Evolutionary conservation across 2,113 vertebrate species (phyloP).

Genomic region (Gnathochromis pfefferi): DNA sequence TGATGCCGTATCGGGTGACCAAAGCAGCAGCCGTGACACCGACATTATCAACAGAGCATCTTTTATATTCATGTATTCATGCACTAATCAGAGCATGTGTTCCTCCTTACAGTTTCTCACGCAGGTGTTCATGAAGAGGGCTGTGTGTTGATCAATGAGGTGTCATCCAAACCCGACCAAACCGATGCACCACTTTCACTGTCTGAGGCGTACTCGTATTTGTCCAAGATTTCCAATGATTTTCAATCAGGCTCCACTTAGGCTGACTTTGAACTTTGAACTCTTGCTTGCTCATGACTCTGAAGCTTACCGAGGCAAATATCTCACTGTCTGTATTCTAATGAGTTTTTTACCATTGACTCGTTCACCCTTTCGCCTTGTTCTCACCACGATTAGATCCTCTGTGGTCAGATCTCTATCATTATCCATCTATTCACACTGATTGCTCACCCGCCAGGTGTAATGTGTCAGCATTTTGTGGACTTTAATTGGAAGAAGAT

Average conservation of each 20-base stretch:
- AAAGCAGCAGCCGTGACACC: background rate
- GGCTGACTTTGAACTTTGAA: conserved; percentile 70
- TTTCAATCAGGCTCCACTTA: conserved; percentile 54
- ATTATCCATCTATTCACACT: conserved; percentile 51
- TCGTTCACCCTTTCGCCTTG: conserved; percentile 54
- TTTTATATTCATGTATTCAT: conserved; percentile 20
- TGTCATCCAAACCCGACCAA: background rate
- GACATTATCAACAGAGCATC: background rate
- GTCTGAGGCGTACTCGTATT: background rate
- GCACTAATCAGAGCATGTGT: background rate
- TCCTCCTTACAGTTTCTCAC: background rate
- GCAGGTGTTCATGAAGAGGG: background rate
- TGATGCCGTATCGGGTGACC: background rate
- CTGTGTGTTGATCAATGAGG: conserved; percentile 33
- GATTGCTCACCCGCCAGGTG: conserved; percentile 36
- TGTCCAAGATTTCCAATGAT: conserved; percentile 38
- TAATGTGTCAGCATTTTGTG: conserved; percentile 62
- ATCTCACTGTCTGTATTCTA: conserved; percentile 38
- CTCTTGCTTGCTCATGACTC: conserved; percentile 5
- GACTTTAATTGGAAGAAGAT: conserved; percentile 57
- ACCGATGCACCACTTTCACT: background rate
- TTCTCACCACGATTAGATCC: conserved; percentile 16
- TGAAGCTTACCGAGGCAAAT: conserved; percentile 7
- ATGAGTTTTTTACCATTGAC: conserved; percentile 57
- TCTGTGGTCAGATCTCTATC: conserved; percentile 31